Evolutionary conservation across 2,888 invertebrate species (phyloP).

Genomic region (Dicycla oo): DNA sequence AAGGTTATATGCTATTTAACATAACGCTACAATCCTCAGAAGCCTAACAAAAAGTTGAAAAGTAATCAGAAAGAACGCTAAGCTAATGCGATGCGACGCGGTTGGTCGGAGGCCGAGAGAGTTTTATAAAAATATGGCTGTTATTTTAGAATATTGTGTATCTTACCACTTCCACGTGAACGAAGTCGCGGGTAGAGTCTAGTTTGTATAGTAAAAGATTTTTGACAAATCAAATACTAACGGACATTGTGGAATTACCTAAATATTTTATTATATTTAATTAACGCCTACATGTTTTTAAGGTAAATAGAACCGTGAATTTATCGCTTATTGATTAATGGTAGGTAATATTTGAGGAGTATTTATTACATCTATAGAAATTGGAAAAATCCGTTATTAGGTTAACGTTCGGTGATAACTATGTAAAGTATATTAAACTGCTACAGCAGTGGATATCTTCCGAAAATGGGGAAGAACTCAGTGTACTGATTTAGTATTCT

Average conservation of each 20-base stretch:
- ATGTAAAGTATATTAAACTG: neutral
- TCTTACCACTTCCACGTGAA: no score
- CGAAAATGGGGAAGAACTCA: neutral
- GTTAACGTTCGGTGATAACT: neutral
- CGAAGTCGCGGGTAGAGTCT: neutral
- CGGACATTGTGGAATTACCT: constrained; percentile 18
- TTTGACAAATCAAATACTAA: constrained; percentile 26
- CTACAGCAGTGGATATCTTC: neutral
- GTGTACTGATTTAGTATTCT: neutral
- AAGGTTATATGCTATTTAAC: neutral
- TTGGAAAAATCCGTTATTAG: neutral
- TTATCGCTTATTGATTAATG: constrained; percentile 12
- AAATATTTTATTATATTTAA: constrained; percentile 49
- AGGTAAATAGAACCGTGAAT: constrained; percentile 18
- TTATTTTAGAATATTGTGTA: no score
- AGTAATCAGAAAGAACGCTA: neutral
- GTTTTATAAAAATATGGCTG: neutral
- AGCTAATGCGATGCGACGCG: neutral
- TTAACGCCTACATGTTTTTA: constrained; percentile 33
- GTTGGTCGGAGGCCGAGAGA: accelerated
- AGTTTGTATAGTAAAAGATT: neutral
- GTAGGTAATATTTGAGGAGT: constrained; percentile 14
- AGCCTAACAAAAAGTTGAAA: neutral
- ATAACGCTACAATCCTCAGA: neutral
- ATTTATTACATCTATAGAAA: constrained; percentile 1